A percentile compares a stretch with the other conserved stretches of the same genome.
Evolutionary conservation across 2,797 vertebrate genomes (phyloP).

Genomic region (Harpagifer antarcticus): DNA sequence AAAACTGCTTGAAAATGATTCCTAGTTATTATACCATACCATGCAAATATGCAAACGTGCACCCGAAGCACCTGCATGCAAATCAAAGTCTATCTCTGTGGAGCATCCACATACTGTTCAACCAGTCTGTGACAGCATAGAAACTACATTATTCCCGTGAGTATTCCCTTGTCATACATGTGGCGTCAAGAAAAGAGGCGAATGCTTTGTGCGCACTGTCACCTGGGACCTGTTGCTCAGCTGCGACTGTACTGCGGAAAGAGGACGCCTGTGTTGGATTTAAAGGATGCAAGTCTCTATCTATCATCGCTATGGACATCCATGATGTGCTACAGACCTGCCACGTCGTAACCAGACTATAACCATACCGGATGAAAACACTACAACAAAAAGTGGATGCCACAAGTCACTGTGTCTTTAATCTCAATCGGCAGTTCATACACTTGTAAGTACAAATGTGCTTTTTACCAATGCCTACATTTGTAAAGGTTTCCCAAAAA

Average conservation of each 20-base stretch:
- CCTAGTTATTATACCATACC: background rate
- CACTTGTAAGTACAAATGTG: constrained; percentile 55
- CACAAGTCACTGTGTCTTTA: constrained; percentile 12
- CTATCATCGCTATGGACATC: constrained; percentile 13
- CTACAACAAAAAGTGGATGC: constrained; percentile 13
- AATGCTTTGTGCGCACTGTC: constrained; percentile 54
- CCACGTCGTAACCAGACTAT: background rate
- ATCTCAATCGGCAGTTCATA: constrained; percentile 3
- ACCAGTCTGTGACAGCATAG: background rate
- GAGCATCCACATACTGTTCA: background rate
- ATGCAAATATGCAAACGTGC: constrained; percentile 55
- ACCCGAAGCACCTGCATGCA: constrained; percentile 52
- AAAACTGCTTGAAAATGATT: background rate
- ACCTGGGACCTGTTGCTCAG: constrained; percentile 69
- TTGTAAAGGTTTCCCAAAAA: background rate
- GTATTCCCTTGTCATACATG: background rate
- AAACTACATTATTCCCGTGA: background rate
- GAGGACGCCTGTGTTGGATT: background rate
- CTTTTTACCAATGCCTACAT: background rate
- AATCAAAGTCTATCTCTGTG: constrained; percentile 26
- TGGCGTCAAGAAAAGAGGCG: background rate
- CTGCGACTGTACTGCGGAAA: constrained; percentile 1
- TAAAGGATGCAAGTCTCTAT: constrained; percentile 13
- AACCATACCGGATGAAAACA: constrained; percentile 45
- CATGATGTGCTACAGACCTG: constrained; percentile 7